Percentiles rank a stretch among this genome's conserved stretches.
Evolutionary conservation across 2,113 vertebrate genomes (phyloP).

Genomic region (Panthera tigris): DNA sequence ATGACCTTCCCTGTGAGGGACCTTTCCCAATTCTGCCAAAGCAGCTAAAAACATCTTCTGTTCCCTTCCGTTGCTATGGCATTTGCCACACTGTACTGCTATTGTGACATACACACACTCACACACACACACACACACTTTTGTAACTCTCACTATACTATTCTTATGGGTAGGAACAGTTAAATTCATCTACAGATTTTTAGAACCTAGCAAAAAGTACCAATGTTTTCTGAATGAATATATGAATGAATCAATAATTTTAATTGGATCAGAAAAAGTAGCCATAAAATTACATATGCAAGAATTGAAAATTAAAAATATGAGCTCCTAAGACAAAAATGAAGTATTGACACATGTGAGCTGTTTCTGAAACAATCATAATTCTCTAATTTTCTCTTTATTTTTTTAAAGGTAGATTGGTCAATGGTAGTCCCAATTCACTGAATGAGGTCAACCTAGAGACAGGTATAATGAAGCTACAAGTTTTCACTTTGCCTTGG

Average conservation of each 20-base stretch:
- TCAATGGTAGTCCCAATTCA: not conserved
- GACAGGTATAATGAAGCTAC: not conserved
- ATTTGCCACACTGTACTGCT: not conserved
- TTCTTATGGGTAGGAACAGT: not conserved
- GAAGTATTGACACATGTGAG: not conserved
- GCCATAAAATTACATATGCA: not conserved
- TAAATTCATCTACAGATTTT: not conserved
- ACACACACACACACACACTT: not conserved
- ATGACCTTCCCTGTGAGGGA: not conserved
- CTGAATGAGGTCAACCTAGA: not conserved
- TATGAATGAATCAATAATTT: not conserved
- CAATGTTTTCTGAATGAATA: constrained; percentile 1
- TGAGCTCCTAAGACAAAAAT: not conserved
- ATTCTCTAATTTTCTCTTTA: not conserved
- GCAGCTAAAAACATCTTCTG: not conserved
- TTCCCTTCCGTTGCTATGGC: not conserved
- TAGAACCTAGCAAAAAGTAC: not conserved
- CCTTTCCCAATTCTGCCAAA: not conserved
- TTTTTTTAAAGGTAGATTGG: not conserved
- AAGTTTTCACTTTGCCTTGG: not conserved
- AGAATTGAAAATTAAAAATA: not conserved
- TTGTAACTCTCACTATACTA: not conserved
- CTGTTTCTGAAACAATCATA: not conserved
- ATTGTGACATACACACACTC: not conserved
- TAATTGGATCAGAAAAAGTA: constrained; percentile 3